Conservation (phyloP, 2,797 vertebrate genomes). For the Malacoraja senta region DNA sequence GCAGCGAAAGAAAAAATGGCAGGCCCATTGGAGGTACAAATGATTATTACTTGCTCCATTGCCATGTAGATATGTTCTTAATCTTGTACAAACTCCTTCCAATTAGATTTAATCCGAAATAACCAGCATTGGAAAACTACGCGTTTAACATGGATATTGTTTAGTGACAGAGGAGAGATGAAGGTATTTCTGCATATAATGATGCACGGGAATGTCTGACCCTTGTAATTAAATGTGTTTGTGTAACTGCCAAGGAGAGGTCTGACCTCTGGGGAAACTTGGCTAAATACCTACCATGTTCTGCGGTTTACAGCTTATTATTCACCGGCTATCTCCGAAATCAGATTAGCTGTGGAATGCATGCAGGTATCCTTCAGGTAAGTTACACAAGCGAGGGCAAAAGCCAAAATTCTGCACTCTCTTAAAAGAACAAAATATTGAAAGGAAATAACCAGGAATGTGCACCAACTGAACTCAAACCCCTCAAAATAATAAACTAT, state of each 20-base stretch:
- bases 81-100: neutral
- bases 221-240: neutral
- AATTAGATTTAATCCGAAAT: neutral
- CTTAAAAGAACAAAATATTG: constrained; percentile 12
- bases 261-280: neutral
- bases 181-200: neutral
- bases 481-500: constrained; percentile 21
- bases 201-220: neutral
- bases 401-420: constrained; percentile 6
- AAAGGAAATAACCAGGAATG: constrained; percentile 2
- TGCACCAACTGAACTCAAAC: neutral
- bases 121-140: neutral
- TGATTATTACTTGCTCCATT: no score
- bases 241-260: neutral
- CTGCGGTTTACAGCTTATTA: constrained; percentile 22
- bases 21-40: neutral
- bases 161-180: neutral
- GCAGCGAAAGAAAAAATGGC: neutral
- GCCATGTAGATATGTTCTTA: neutral
- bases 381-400: neutral
- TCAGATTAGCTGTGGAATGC: constrained; percentile 26
- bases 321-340: neutral
- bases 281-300: neutral
- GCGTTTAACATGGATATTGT: neutral
- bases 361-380: constrained; percentile 22